These are phyloP conservation scores for Polypterus bichir DNA, from an alignment of 2,113 vertebrate species.

Conservation along the genomic window DNA sequence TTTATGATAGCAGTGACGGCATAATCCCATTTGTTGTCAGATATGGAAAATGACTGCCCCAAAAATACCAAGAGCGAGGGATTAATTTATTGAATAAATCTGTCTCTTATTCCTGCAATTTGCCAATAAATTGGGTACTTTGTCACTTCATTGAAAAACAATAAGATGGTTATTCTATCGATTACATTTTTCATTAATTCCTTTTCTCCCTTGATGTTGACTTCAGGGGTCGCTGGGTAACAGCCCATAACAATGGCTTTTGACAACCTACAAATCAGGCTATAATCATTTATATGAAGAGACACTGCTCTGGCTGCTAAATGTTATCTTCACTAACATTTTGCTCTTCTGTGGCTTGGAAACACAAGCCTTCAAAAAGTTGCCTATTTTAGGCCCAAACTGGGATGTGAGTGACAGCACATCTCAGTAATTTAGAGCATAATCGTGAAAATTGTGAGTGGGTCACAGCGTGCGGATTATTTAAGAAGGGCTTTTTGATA, in stretches of 20 bases:
- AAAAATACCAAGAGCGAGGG: constrained; percentile 21
- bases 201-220: constrained; percentile 26
- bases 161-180: constrained; percentile 25
- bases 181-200: constrained; percentile 24
- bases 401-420: too few relatives aligned
- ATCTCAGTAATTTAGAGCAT: too few relatives aligned
- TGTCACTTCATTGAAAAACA: constrained; percentile 30
- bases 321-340: too few relatives aligned
- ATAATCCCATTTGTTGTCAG: constrained; percentile 45
- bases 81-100: constrained; percentile 22
- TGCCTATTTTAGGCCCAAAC: too few relatives aligned
- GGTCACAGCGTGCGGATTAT: too few relatives aligned
- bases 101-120: constrained; percentile 17
- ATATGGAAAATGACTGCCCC: constrained; percentile 36
- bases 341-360: too few relatives aligned
- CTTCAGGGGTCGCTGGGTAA: constrained; percentile 35
- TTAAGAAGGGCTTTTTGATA: too few relatives aligned
- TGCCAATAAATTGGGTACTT: constrained; percentile 22
- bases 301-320: too few relatives aligned
- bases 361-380: too few relatives aligned
- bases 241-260: constrained; percentile 34
- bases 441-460: too few relatives aligned
- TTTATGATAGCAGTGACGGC: constrained; percentile 44
- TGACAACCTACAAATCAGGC: constrained; percentile 29
- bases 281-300: too few relatives aligned